These are phyloP conservation scores for Agonum fuliginosum DNA, from an alignment of 2,888 invertebrate genomes.

Conservation along the genomic window DNA sequence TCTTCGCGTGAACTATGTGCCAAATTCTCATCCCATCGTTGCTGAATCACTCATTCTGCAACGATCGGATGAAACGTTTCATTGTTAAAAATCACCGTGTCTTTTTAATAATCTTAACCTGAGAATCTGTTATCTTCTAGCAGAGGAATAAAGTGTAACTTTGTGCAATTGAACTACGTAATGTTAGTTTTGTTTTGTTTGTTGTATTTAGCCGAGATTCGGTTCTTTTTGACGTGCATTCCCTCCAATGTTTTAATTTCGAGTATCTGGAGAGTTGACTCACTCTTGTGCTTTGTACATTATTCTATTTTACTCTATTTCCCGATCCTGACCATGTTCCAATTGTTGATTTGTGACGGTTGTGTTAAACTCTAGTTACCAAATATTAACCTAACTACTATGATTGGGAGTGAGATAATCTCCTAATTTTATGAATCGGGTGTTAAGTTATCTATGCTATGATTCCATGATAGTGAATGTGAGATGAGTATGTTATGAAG, in stretches of 20 bases:
- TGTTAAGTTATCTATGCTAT: conserved; percentile 40
- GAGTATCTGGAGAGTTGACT: conserved; percentile 25
- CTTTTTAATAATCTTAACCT: conserved; percentile 45
- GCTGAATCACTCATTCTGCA: conserved; percentile 29
- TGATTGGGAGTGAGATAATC: conserved; percentile 47
- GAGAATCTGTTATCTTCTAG: conserved; percentile 39
- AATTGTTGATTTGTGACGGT: conserved; percentile 48
- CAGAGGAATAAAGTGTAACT: conserved; percentile 46
- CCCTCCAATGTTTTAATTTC: conserved; percentile 50
- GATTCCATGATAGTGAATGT: conserved; percentile 47
- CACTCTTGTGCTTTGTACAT: conserved; percentile 41
- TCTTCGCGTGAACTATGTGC: conserved; percentile 43
- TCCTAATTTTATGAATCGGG: conserved; percentile 26
- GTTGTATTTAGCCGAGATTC: conserved; percentile 28
- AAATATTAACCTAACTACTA: conserved; percentile 52
- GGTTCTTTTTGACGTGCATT: conserved; percentile 46
- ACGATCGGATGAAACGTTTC: conserved; percentile 24
- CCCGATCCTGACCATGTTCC: conserved; percentile 10
- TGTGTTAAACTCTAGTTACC: conserved; percentile 54
- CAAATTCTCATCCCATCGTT: conserved; percentile 27
- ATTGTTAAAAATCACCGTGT: conserved; percentile 51
- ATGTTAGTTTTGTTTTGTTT: conserved; percentile 34
- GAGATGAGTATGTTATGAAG: conserved; percentile 50
- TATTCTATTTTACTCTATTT: conserved; percentile 19
- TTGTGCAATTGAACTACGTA: conserved; percentile 52